Percentiles rank a stretch among this genome's conserved stretches.
Conservation (phyloP, 2,113 vertebrate species). For the Bubo blakistoni region DNA sequence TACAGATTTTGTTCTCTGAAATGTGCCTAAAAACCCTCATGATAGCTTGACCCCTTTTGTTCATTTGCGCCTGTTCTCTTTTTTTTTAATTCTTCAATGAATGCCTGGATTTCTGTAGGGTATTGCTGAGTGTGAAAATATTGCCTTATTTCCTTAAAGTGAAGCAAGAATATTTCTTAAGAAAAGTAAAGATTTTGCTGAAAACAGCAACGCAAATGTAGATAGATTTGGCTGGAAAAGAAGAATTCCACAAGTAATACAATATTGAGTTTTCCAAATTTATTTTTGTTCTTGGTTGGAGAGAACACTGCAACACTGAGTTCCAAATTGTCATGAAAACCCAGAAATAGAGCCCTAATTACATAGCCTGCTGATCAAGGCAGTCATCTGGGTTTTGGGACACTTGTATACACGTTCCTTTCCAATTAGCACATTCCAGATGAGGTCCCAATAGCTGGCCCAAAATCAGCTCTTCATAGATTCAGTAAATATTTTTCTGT, state of each 20-base stretch:
- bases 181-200: neutral
- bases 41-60: neutral
- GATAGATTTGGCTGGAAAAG: neutral
- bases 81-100: neutral
- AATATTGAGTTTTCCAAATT: neutral
- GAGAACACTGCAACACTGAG: neutral
- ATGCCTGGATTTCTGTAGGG: neutral
- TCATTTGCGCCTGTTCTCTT: neutral
- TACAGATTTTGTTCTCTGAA: neutral
- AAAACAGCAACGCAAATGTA: neutral
- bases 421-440: slow-evolving; percentile 55
- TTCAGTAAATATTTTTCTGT: slow-evolving; percentile 18
- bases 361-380: slow-evolving; percentile 42
- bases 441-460: slow-evolving; percentile 40
- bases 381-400: slow-evolving; percentile 47
- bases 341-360: slow-evolving; percentile 24
- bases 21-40: neutral
- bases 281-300: neutral
- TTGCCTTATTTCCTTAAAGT: neutral
- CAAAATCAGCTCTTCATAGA: neutral
- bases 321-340: slow-evolving; percentile 10
- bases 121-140: neutral
- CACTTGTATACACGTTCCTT: slow-evolving; percentile 17
- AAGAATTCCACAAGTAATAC: neutral
- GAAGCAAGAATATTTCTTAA: neutral